These are phyloP conservation scores for Blennius ocellaris DNA, from an alignment of 2,113 vertebrate species.

Conservation along the genomic window DNA sequence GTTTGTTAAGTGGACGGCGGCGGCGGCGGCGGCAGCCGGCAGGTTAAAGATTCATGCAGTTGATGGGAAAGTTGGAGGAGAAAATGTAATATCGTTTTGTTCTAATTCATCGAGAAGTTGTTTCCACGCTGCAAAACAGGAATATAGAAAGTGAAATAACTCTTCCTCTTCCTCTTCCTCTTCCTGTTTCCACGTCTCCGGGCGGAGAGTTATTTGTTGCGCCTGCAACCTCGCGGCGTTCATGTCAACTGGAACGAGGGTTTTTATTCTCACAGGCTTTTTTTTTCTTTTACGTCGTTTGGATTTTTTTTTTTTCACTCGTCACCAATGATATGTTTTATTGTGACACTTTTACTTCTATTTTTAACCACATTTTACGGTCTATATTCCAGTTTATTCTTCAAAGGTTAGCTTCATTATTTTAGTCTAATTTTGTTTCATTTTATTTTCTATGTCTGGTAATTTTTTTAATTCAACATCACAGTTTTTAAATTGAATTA, in stretches of 20 bases:
- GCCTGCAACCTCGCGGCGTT: background rate
- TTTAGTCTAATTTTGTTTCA: too few species aligned
- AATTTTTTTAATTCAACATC: too few species aligned
- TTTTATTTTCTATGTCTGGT: too few species aligned
- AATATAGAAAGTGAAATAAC: background rate
- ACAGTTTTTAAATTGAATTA: too few species aligned
- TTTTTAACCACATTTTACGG: too few species aligned
- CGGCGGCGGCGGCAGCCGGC: background rate
- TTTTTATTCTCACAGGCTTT: too few species aligned
- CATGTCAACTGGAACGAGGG: too few species aligned
- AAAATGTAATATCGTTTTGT: conserved; percentile 3
- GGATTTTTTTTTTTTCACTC: background rate
- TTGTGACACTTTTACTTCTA: too few species aligned
- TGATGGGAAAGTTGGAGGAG: conserved; percentile 15
- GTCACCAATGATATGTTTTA: background rate
- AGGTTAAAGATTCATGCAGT: conserved; percentile 18
- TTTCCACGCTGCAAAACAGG: background rate
- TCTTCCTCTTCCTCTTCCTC: background rate
- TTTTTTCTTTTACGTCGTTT: background rate
- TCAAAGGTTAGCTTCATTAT: too few species aligned
- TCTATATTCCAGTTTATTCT: too few species aligned
- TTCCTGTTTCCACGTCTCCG: background rate
- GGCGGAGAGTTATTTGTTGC: background rate
- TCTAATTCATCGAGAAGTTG: too few species aligned
- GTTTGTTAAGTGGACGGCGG: conserved; percentile 64